Evolutionary conservation across 2,797 vertebrate genomes (phyloP), one percentile per base, ranked within the genome.

Genomic region (Euphonia xanthogaster): DNA sequence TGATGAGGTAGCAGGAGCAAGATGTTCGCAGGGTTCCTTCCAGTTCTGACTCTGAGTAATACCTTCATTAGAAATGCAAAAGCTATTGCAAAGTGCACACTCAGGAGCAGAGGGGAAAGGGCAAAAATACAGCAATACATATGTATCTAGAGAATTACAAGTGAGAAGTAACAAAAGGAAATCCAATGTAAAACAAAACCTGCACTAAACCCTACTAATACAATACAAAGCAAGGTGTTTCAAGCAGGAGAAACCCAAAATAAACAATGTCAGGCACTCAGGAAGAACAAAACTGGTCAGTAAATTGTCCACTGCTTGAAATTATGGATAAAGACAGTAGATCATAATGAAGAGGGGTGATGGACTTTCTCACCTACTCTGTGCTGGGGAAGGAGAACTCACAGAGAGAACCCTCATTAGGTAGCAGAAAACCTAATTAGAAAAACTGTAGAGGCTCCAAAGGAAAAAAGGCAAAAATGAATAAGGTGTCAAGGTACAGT

Each of bases 31-130:
- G 60, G 27, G 20, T 58, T 94, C 44, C 31, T 48, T 84, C 37
- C 45, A 65, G 71, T 73, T 94, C 45, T 84, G 47, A 66, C 37
- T 79, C 57, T 77, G 65, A 91, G 63, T 78, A 89, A 76, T 65
- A 75, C 27, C 21, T 60, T 87, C 72, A 93, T 88, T 75, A 93
- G 28, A 23, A 37, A 88, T 71, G 73, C 44, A 86, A 86, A 91
- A 72, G 35, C 40, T 27, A 6, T 66, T 91, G 55, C 45, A 57
- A 85, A 90, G 55, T 70, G n/a, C 81, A 71, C n/a, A 19, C 19
- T 65, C 37, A 48, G 58, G 21, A 92, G 60, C 20, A 68, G 86
- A 92, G 78, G 23, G 79, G 15, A 76, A 93, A 85, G 67, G 21
- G 22, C 18, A 82, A 66, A 93, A 86, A 0, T 31, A 77, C 25